phyloP scores from a whole-genome alignment of 2,113 vertebrate genomes.

The Caloenas nicobarica region DNA sequence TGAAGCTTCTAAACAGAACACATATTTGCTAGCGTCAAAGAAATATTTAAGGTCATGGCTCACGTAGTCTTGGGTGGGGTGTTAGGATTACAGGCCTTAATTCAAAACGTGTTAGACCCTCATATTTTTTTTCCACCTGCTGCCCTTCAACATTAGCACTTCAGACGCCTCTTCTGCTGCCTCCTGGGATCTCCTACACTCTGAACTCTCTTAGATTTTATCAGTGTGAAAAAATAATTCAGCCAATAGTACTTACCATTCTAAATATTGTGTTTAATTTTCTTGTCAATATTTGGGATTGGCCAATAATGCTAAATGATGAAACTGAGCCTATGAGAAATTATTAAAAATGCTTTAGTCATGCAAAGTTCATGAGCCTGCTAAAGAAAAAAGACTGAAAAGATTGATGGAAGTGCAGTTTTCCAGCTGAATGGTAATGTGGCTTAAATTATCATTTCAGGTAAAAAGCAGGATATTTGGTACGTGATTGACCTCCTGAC shows the following conservation, averaged over 20 bases:
- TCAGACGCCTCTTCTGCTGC: neutral
- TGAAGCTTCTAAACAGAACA: neutral
- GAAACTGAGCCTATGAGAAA: neutral
- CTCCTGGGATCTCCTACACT: neutral
- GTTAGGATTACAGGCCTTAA: neutral
- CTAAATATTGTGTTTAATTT: neutral
- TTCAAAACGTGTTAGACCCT: neutral
- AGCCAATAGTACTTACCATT: neutral
- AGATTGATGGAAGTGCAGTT: neutral
- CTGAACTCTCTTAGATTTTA: neutral
- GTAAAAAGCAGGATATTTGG: constrained; percentile 98
- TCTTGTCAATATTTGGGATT: neutral
- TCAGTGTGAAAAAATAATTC: neutral
- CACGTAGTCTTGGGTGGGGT: neutral
- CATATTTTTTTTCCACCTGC: neutral
- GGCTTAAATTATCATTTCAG: constrained; percentile 70
- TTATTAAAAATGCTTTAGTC: neutral
- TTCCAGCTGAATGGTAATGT: neutral
- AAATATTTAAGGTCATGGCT: neutral
- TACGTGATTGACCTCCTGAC: constrained; percentile 95
- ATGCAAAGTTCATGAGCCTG: neutral
- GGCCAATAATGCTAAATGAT: neutral
- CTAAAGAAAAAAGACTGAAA: neutral
- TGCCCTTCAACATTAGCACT: neutral
- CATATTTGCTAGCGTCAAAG: neutral